phyloP scores from a whole-genome alignment of 2,113 vertebrate genomes.

The Notothenia coriiceps region DNA sequence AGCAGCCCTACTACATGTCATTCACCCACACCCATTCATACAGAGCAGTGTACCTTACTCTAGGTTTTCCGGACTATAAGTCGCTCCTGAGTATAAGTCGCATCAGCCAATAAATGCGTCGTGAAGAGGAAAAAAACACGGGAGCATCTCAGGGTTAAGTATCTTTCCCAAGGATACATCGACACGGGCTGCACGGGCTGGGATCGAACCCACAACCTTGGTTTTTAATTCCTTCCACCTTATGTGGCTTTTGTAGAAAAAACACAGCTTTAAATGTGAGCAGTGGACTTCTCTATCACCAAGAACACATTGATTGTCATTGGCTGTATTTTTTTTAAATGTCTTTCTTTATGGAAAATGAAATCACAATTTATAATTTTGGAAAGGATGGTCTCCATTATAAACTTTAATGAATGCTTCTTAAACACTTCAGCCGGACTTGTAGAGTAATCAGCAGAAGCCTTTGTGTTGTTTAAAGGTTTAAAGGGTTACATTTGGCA shows the following conservation, averaged over 20 bases:
- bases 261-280: slow-evolving; percentile 40
- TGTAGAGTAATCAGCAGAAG: slow-evolving; percentile 54
- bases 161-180: too few relatives aligned
- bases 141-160: too few relatives aligned
- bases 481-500: slow-evolving; percentile 41
- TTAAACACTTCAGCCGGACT: slow-evolving; percentile 48
- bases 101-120: too few relatives aligned
- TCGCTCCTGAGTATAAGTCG: too few relatives aligned
- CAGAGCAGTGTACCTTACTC: too few relatives aligned
- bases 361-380: slow-evolving; percentile 69
- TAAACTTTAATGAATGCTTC: slow-evolving; percentile 74
- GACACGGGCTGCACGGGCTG: too few relatives aligned
- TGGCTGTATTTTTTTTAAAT: slow-evolving; percentile 25
- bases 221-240: slow-evolving; percentile 35
- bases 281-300: slow-evolving; percentile 35
- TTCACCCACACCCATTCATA: too few relatives aligned
- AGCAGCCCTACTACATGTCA: too few relatives aligned
- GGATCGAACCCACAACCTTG: too few relatives aligned
- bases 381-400: slow-evolving; percentile 62
- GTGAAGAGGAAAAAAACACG: too few relatives aligned
- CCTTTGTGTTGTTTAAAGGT: slow-evolving; percentile 36
- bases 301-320: slow-evolving; percentile 24
- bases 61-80: too few relatives aligned
- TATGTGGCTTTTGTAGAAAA: slow-evolving; percentile 35
- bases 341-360: slow-evolving; percentile 36